These are phyloP conservation scores for Myiozetetes cayanensis DNA, from an alignment of 2,113 vertebrate species.

Conservation along the genomic window DNA sequence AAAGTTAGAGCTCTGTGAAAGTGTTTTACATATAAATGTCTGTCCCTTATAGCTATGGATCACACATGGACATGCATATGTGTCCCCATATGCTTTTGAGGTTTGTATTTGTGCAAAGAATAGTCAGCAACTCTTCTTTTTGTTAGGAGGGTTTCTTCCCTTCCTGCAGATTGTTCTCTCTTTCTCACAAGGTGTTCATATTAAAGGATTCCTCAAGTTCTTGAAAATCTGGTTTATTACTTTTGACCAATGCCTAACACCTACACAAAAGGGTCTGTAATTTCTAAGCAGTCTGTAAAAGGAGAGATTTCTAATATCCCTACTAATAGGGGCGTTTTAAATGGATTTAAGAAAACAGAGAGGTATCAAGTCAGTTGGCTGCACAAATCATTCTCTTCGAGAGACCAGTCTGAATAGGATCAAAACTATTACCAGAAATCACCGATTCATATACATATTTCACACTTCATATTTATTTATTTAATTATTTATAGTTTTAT, in stretches of 20 bases:
- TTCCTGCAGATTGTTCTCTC: neutral
- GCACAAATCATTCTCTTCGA: neutral
- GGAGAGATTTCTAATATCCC: neutral
- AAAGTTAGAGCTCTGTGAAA: neutral
- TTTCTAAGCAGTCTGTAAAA: neutral
- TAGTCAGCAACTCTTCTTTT: rapidly evolving
- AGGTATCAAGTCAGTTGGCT: neutral
- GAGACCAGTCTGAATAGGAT: neutral
- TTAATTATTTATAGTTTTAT: neutral
- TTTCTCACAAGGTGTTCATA: neutral
- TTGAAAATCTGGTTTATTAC: neutral
- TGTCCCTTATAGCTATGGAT: neutral
- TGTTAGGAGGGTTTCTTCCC: neutral
- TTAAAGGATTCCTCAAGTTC: neutral
- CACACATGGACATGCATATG: rapidly evolving
- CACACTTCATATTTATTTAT: neutral
- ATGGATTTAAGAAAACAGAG: neutral
- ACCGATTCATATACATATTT: neutral
- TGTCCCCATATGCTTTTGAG: neutral
- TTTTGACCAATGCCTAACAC: neutral
- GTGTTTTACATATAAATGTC: neutral
- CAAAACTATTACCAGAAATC: neutral
- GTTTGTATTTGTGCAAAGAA: neutral
- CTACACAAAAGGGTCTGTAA: neutral
- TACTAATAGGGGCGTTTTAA: neutral